Conservation (phyloP, 2,797 vertebrate species). For the Phalanger gymnotis region DNA sequence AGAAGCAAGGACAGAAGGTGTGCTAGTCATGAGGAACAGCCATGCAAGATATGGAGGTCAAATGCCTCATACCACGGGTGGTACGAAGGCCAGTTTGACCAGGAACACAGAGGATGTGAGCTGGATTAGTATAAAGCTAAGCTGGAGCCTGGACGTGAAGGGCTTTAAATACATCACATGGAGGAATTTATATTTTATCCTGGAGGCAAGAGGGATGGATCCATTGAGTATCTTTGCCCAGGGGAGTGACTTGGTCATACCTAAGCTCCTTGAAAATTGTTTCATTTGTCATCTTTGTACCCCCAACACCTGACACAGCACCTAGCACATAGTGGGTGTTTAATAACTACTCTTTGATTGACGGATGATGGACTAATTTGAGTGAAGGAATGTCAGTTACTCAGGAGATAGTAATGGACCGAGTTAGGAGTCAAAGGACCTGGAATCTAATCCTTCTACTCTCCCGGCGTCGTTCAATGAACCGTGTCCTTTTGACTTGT, state of each 20-base stretch:
- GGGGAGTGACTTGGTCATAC: neutral
- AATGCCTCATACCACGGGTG: neutral
- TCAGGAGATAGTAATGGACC: neutral
- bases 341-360: neutral
- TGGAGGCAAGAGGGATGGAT: neutral
- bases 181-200: neutral
- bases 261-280: neutral
- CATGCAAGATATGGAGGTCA: neutral
- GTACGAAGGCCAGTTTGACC: neutral
- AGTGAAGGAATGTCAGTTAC: too few relatives aligned
- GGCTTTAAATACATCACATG: neutral
- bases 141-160: neutral
- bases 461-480: neutral
- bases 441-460: neutral
- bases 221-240: neutral
- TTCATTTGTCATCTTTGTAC: neutral
- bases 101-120: neutral
- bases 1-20: neutral
- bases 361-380: neutral
- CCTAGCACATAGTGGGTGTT: neutral
- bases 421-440: neutral
- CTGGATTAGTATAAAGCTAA: neutral
- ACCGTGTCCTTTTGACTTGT: neutral
- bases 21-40: too few relatives aligned
- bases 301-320: neutral